A percentile compares a stretch with the other conserved stretches of the same genome.
Evolutionary conservation across 53 echinoderm and acorn worm species (phyloP).

Genomic region (Apostichopus leukothele): DNA sequence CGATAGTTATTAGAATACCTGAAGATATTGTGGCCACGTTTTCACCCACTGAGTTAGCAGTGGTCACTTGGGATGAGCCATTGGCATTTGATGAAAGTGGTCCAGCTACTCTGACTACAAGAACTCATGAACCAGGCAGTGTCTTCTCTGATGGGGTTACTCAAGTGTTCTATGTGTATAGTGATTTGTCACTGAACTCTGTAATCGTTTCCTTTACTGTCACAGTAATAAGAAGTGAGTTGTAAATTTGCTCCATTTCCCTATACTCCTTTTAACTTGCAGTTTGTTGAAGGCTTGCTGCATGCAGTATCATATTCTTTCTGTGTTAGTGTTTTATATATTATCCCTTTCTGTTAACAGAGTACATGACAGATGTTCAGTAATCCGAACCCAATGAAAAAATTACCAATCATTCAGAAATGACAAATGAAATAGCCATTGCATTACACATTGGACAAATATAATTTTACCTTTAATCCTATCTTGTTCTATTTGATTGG

Average conservation of each 20-base stretch:
- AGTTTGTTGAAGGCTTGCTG: too few relatives aligned
- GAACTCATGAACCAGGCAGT: constrained; percentile 43
- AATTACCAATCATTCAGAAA: too few relatives aligned
- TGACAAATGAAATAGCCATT: too few relatives aligned
- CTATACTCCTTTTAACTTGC: too few relatives aligned
- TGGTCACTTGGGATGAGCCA: not conserved
- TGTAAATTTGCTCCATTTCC: not conserved
- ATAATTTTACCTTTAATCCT: too few relatives aligned
- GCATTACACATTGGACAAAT: too few relatives aligned
- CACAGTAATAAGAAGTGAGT: constrained; percentile 25
- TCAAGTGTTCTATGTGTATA: constrained; percentile 48
- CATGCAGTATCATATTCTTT: too few relatives aligned
- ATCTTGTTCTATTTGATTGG: too few relatives aligned
- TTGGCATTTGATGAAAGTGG: constrained; percentile 12
- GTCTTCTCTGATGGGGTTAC: constrained; percentile 51
- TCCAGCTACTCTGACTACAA: not conserved
- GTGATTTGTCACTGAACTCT: constrained; percentile 39
- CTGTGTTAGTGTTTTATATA: too few relatives aligned
- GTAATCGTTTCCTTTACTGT: constrained; percentile 48
- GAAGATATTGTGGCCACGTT: not conserved
- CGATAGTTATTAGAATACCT: constrained; percentile 19
- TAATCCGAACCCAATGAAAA: too few relatives aligned
- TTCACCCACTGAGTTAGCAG: not conserved
- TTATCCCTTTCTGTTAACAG: too few relatives aligned
- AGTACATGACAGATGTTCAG: too few relatives aligned